Conservation (phyloP, 2,888 invertebrate genomes). For the Xylocampa areola region DNA sequence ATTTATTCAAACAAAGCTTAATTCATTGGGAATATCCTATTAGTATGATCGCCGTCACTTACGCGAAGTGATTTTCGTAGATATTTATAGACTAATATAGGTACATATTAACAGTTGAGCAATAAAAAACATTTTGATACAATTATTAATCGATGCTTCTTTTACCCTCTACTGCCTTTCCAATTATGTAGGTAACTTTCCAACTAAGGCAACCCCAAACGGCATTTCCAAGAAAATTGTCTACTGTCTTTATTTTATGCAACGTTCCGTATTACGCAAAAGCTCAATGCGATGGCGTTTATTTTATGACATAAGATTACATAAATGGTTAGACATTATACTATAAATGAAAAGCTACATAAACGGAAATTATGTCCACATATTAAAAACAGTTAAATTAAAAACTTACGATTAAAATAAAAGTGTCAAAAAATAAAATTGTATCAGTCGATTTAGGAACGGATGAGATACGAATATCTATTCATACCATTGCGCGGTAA, state of each 20-base stretch:
- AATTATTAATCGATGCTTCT: background rate
- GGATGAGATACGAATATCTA: background rate
- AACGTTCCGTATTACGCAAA: constrained; percentile 35
- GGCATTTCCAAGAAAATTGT: constrained; percentile 56
- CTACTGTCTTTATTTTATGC: constrained; percentile 39
- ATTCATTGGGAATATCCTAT: no score
- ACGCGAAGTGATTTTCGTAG: no score
- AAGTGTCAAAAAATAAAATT: no score
- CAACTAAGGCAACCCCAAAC: constrained; percentile 8
- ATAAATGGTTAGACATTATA: no score
- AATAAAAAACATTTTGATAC: background rate
- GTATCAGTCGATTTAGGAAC: background rate
- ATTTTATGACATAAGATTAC: background rate
- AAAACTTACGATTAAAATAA: no score
- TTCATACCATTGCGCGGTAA: constrained; percentile 26
- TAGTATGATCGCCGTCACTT: no score
- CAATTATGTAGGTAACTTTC: constrained; percentile 8
- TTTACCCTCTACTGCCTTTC: background rate
- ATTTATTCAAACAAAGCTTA: no score
- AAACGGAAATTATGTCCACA: no score
- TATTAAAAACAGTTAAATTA: no score
- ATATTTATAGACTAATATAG: no score
- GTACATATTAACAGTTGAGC: no score
- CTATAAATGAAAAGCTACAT: no score
- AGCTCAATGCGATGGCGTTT: background rate